phyloP scores from a whole-genome alignment of 2,113 vertebrate genomes.

The Otocyon megalotis region DNA sequence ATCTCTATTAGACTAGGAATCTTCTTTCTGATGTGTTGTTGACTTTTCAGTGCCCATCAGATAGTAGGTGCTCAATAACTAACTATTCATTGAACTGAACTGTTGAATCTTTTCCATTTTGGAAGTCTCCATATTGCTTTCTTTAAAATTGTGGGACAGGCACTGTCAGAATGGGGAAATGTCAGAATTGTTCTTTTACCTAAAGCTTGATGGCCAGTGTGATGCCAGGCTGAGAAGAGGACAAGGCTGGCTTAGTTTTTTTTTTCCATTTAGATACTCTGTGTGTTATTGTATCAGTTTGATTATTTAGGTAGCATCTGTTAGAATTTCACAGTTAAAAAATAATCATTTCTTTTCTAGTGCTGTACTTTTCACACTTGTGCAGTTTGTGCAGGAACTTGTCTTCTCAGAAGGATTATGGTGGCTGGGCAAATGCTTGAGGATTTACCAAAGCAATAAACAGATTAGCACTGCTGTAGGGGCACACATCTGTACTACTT shows the following conservation, averaged over 20 bases:
- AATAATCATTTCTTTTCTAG: background rate
- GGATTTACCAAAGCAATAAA: slow-evolving; percentile 64
- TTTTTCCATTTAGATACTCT: background rate
- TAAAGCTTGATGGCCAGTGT: background rate
- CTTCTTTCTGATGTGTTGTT: background rate
- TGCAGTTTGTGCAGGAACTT: background rate
- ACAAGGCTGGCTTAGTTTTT: background rate
- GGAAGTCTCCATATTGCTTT: background rate
- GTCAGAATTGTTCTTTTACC: background rate
- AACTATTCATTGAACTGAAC: background rate
- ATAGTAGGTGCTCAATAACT: background rate
- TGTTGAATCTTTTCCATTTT: background rate
- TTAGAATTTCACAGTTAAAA: slow-evolving; percentile 57
- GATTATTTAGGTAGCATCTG: slow-evolving; percentile 18
- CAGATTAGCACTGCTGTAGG: background rate
- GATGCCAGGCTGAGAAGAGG: background rate
- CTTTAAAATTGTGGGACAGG: background rate
- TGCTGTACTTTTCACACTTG: background rate
- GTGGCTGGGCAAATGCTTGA: slow-evolving; percentile 35
- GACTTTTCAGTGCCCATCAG: background rate
- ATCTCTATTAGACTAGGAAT: background rate
- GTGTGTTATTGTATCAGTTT: background rate
- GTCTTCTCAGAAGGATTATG: slow-evolving; percentile 47
- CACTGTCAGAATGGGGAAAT: background rate
- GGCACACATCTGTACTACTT: background rate